Evolutionary conservation across 1,140 invertebrate genomes (phyloP).

Genomic region (Drosophila pruinosa): DNA sequence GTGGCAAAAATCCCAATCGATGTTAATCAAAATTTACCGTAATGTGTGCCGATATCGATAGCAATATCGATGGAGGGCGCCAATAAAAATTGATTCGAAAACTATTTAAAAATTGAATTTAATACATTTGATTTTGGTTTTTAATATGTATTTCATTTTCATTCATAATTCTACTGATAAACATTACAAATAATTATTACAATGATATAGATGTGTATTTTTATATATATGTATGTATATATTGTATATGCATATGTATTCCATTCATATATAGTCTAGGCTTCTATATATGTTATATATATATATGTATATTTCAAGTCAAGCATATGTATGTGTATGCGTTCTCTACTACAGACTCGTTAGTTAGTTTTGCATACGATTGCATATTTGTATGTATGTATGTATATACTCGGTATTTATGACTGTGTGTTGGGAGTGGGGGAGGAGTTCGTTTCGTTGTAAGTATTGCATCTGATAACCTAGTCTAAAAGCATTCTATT

Average conservation of each 20-base stretch:
- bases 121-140: conserved; percentile 2
- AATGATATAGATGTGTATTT: conserved; percentile 61
- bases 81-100: conserved; percentile 1
- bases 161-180: conserved; percentile 72
- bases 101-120: neutral
- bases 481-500: conserved; percentile 70
- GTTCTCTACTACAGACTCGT: conserved; percentile 32
- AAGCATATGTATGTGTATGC: conserved; percentile 27
- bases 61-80: neutral
- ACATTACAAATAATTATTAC: conserved; percentile 76
- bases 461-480: conserved; percentile 45
- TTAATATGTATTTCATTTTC: conserved; percentile 41
- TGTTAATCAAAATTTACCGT: neutral
- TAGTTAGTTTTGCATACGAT: conserved; percentile 16
- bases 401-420: conserved; percentile 6
- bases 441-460: conserved; percentile 15
- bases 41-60: neutral
- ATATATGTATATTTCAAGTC: conserved; percentile 26
- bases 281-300: conserved; percentile 40
- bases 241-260: conserved; percentile 73
- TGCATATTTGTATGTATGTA: conserved; percentile 12
- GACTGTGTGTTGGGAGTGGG: neutral
- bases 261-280: conserved; percentile 39
- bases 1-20: neutral
- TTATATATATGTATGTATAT: conserved; percentile 66